Base-by-base conservation (phyloP, 2,113 vertebrate genomes). In the Cyprinus carpio region DNA sequence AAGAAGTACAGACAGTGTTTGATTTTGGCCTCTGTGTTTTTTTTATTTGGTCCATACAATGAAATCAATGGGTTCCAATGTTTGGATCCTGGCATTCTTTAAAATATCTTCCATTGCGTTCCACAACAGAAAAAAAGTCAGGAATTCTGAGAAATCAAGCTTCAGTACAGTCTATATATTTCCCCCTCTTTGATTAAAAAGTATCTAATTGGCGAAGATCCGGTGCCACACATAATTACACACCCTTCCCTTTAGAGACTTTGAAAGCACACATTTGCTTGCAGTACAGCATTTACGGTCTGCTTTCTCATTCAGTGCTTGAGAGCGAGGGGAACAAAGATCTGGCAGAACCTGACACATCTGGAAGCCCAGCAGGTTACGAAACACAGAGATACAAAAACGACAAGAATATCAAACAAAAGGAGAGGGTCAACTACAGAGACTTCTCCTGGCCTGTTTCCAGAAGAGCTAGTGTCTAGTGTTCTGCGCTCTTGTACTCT, bases 161-260 rank as follows among this genome's bases (percentile, higher is more conserved):
- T 85, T 49, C 16, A n/a, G 54, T 27, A 72, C 23, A 54, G 46
- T 74, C 34, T 71, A 40, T 71, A 37, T 23, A 31, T n/a, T 40
- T 51, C 29, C 79, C 65, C 29, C 11, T 71, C 49, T 49, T 65
- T 77, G 43, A 79, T 67, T 83, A 80, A 69, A 83, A 67, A 46
- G 23, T 40, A 81, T 67, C 69, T 88, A 88, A 88, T 88, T 88
- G 75, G 69, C 11, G 49, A 29, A 81, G 84, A 84, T 86, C 82
- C 58, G 49, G 71, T 40, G 25, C 27, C 78, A 64, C 75, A 84
- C 78, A 82, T 86, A 84, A 88, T 88, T 86, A 82, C 37, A 84
- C 82, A 74, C 40, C 27, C 10, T 76, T 51, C 54, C 51, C 83
- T 71, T 86, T n/a, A 23, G 64, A 83, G 82, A 23, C 18, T 62